Conservation (phyloP, 2,888 invertebrate genomes). For the Ophioninae sp. region DNA sequence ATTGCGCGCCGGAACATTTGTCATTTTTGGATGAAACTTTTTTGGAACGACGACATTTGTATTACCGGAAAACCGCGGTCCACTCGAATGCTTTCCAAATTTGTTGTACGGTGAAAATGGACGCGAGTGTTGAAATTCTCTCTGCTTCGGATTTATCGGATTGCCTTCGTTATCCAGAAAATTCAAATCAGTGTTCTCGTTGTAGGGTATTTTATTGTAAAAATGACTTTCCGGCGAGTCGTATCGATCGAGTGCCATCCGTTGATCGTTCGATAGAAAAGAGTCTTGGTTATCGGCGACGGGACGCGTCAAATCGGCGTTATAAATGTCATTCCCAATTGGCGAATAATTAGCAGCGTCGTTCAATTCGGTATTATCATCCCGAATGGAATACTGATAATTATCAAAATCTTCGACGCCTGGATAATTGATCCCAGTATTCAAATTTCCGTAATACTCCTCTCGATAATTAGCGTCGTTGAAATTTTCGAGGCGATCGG, state of each 20-base stretch:
- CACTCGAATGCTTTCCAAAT: not conserved
- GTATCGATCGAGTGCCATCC: not conserved
- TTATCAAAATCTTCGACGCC: constrained; percentile 24
- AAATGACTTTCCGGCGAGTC: not conserved
- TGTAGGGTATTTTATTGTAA: not conserved
- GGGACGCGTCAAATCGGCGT: constrained; percentile 10
- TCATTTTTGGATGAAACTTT: not conserved
- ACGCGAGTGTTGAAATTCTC: constrained; percentile 4
- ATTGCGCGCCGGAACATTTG: constrained; percentile 5
- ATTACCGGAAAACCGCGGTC: not conserved
- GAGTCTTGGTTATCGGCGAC: constrained; percentile 1
- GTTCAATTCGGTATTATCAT: constrained; percentile 18
- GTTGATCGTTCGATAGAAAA: not conserved
- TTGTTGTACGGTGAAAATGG: not conserved
- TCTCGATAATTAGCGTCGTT: constrained; percentile 9
- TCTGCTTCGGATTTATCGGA: not conserved
- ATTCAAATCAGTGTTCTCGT: constrained; percentile 7
- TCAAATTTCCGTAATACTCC: constrained; percentile 22
- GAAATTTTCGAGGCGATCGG: not conserved
- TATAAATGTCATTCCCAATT: not conserved
- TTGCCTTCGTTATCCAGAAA: constrained; percentile 1
- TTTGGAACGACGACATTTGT: constrained; percentile 9
- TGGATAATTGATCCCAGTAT: constrained; percentile 31
- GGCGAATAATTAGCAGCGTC: constrained; percentile 24
- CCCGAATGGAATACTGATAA: constrained; percentile 2